Percentiles rank a stretch among this genome's conserved stretches.
Conservation (phyloP, 2,113 vertebrate species). For the Nycticorax nycticorax region DNA sequence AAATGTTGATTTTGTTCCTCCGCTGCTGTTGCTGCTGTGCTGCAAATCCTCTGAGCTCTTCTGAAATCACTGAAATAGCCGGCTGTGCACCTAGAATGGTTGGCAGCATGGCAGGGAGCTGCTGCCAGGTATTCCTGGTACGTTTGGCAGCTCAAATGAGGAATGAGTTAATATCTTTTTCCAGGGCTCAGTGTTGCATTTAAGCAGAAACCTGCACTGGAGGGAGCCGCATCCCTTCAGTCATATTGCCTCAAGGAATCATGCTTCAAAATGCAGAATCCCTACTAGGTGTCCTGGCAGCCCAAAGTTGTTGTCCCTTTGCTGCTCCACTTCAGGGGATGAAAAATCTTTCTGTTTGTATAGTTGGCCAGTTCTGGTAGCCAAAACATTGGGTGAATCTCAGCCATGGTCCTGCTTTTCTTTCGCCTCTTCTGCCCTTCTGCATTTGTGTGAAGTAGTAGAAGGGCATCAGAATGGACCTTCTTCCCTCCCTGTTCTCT, state of each 20-base stretch:
- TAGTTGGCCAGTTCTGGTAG: background rate
- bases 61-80: constrained; percentile 15
- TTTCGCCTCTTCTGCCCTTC: background rate
- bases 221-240: background rate
- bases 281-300: constrained; percentile 29
- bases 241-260: constrained; percentile 50
- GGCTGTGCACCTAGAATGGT: constrained; percentile 30
- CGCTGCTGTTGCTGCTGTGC: background rate
- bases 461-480: background rate
- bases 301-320: background rate
- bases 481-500: background rate
- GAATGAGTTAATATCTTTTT: constrained; percentile 62
- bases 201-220: constrained; percentile 30
- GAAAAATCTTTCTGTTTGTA: constrained; percentile 5
- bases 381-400: background rate
- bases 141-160: constrained; percentile 33
- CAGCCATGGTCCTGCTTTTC: background rate
- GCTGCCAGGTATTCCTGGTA: constrained; percentile 50
- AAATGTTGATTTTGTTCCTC: background rate
- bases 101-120: constrained; percentile 36
- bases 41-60: constrained; percentile 20
- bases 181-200: constrained; percentile 39
- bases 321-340: constrained; percentile 18
- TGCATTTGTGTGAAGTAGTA: background rate
- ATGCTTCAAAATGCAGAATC: constrained; percentile 9